Percentiles rank a stretch among this genome's conserved stretches.
phyloP scores from a whole-genome alignment of 2,888 invertebrate species.

The Limenitis camilla region DNA sequence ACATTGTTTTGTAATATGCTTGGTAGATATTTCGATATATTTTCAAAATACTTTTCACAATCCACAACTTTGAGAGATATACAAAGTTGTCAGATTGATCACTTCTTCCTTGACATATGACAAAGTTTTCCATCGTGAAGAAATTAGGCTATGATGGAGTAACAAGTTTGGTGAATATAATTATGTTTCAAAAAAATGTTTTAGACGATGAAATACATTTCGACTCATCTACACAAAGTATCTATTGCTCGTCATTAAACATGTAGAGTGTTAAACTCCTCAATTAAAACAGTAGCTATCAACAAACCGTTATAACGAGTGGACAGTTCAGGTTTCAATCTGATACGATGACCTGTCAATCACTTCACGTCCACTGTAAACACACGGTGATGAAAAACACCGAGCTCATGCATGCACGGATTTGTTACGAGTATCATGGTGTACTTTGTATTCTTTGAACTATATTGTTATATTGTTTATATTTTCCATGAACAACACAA shows the following conservation, averaged over 20 bases:
- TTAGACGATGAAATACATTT: too few species aligned
- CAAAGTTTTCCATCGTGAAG: neutral
- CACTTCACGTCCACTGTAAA: neutral
- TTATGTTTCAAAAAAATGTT: too few species aligned
- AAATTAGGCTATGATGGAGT: neutral
- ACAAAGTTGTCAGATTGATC: neutral
- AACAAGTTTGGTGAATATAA: too few species aligned
- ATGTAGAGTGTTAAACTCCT: neutral
- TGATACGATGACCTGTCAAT: constrained; percentile 3
- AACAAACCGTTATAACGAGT: neutral
- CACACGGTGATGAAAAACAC: neutral
- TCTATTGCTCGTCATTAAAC: too few species aligned
- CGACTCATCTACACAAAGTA: too few species aligned
- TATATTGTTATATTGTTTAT: too few species aligned
- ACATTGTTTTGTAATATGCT: neutral
- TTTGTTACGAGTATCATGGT: neutral
- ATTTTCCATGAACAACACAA: neutral
- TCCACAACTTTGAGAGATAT: neutral
- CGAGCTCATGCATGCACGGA: neutral
- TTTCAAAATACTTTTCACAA: neutral
- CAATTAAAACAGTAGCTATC: constrained; percentile 5
- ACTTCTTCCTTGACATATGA: neutral
- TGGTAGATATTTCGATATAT: neutral
- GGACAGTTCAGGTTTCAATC: neutral
- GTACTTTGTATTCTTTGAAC: constrained; percentile 2